A percentile compares a stretch with the other conserved stretches of the same genome.
These are phyloP conservation scores for Sebastes melanostomus DNA, from an alignment of 2,797 vertebrate species.

Conservation along the genomic window DNA sequence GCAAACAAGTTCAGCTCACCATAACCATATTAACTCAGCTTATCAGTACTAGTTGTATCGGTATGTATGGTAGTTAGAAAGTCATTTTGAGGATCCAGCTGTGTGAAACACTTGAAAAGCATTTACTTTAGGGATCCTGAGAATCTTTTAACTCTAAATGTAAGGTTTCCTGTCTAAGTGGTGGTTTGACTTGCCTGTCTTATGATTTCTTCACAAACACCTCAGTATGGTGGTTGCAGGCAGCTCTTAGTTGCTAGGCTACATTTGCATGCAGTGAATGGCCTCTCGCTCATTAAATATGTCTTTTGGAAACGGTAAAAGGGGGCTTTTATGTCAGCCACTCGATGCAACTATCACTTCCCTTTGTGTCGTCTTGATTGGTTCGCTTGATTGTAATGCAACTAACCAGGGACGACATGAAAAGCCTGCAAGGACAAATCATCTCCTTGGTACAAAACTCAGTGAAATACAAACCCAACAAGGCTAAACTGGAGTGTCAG, in stretches of 20 bases:
- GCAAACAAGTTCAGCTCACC: not conserved
- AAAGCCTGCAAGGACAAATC: constrained; percentile 9
- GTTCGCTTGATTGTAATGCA: constrained; percentile 6
- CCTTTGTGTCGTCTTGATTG: not conserved
- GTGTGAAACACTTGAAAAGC: too few species aligned
- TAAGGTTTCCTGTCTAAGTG: not conserved
- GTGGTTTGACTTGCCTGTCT: not conserved
- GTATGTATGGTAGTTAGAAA: not conserved
- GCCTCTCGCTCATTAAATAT: not conserved
- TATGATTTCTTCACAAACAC: constrained; percentile 10
- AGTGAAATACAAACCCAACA: not conserved
- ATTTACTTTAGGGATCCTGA: not conserved
- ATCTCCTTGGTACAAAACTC: not conserved
- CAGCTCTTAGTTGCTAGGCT: constrained; percentile 30
- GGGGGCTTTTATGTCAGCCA: constrained; percentile 7
- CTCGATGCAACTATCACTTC: not conserved
- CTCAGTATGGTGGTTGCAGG: not conserved
- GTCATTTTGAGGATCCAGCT: not conserved
- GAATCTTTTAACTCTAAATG: not conserved
- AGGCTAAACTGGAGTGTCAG: not conserved
- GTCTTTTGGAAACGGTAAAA: constrained; percentile 23
- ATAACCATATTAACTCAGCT: not conserved
- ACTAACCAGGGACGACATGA: not conserved
- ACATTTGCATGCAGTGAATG: constrained; percentile 24
- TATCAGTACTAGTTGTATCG: not conserved